Percentiles rank a stretch among this genome's conserved stretches.
Evolutionary conservation across 2,113 vertebrate species (phyloP).

Genomic region (Xiphophorus hellerii): DNA sequence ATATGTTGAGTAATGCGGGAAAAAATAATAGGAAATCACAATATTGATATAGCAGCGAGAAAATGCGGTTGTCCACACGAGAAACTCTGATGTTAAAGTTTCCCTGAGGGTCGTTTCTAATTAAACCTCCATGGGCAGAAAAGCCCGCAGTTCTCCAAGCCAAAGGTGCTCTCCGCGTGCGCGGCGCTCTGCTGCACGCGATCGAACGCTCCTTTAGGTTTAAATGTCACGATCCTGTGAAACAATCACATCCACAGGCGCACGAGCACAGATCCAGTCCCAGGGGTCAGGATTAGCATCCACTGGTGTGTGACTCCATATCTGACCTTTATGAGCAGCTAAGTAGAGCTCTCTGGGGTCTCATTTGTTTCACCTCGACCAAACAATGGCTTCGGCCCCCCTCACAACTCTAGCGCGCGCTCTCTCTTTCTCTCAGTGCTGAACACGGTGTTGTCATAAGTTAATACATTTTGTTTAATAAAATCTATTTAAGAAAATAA

Average conservation of each 20-base stretch:
- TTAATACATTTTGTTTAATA: too few species aligned
- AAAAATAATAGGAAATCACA: conserved; percentile 23
- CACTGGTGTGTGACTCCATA: conserved; percentile 63
- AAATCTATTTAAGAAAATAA: too few species aligned
- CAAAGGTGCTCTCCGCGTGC: conserved; percentile 34
- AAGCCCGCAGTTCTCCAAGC: conserved; percentile 27
- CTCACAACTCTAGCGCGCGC: conserved; percentile 26
- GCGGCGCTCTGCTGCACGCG: conserved; percentile 45
- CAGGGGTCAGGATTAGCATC: conserved; percentile 77
- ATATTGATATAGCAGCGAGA: conserved; percentile 16
- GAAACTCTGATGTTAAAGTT: conserved; percentile 60
- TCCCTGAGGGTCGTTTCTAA: conserved; percentile 53
- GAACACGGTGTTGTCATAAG: background rate
- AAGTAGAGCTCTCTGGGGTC: conserved; percentile 74
- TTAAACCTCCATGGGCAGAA: conserved; percentile 58
- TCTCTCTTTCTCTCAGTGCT: conserved; percentile 13
- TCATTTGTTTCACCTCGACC: conserved; percentile 72
- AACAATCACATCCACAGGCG: conserved; percentile 66
- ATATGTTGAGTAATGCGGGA: background rate
- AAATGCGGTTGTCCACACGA: conserved; percentile 12
- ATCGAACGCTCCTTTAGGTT: conserved; percentile 55
- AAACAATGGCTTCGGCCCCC: conserved; percentile 45
- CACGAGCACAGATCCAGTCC: conserved; percentile 54
- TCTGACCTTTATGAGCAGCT: conserved; percentile 79
- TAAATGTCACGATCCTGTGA: conserved; percentile 75